phyloP scores from a whole-genome alignment of 1,140 invertebrate species.

The Polypedilum vanderplanki region DNA sequence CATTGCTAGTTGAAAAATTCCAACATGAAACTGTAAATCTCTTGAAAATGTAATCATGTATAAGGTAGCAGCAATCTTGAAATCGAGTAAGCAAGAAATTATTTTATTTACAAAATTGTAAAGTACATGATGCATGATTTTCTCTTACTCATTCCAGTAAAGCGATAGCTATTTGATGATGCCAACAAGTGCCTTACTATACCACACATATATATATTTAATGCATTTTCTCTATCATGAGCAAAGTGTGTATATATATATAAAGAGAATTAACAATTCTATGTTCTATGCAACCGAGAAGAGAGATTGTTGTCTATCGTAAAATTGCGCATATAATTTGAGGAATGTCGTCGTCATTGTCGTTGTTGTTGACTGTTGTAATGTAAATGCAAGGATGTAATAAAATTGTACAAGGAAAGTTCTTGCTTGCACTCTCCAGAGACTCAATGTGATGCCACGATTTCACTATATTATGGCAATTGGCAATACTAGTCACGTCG shows the following conservation, averaged over 20 bases:
- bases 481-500: slow-evolving; percentile 21
- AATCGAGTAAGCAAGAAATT: no score
- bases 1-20: no score
- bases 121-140: slow-evolving; percentile 13
- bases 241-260: no score
- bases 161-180: background rate
- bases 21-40: no score
- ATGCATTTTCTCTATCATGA: background rate
- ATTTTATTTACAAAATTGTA: background rate
- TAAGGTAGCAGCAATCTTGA: no score
- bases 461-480: slow-evolving; percentile 3
- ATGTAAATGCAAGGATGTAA: slow-evolving; percentile 5
- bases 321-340: slow-evolving; percentile 26
- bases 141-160: background rate
- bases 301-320: slow-evolving; percentile 3
- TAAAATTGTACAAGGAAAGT: slow-evolving; percentile 8
- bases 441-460: background rate
- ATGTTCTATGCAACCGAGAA: background rate
- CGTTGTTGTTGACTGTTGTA: slow-evolving; percentile 9
- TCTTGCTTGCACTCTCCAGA: background rate
- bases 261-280: no score
- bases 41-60: no score
- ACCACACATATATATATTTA: background rate
- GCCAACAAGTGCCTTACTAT: background rate
- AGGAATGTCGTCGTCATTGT: slow-evolving; percentile 11